phyloP scores from a whole-genome alignment of 2,797 vertebrate genomes.

The Lepilemur ruficaudatus region DNA sequence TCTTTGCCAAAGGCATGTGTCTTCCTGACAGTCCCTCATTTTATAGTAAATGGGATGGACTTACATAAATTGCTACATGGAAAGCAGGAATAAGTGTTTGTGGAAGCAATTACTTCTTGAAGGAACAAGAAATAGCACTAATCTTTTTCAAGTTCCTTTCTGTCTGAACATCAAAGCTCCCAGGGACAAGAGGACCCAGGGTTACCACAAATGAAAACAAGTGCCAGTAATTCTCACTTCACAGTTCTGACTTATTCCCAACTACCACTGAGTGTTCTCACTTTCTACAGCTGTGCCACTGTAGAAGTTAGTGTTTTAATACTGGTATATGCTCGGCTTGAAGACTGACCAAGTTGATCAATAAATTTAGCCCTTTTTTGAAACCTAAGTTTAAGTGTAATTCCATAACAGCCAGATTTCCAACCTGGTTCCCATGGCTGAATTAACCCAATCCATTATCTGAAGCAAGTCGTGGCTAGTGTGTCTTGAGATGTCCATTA shows the following conservation, averaged over 20 bases:
- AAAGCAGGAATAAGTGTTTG: background rate
- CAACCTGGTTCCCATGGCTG: conserved; percentile 11
- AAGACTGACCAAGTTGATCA: conserved; percentile 28
- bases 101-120: conserved; percentile 13
- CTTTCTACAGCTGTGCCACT: background rate
- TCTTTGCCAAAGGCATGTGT: background rate
- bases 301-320: conserved; percentile 39
- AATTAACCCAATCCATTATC: conserved; percentile 25
- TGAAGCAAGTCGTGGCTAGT: conserved; percentile 69
- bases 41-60: background rate
- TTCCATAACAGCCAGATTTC: conserved; percentile 21
- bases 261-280: background rate
- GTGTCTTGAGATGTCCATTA: conserved; percentile 81
- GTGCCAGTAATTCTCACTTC: background rate
- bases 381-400: background rate
- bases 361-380: conserved; percentile 75
- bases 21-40: background rate
- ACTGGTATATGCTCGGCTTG: conserved; percentile 37
- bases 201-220: background rate
- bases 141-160: conserved; percentile 16
- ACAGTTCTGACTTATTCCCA: background rate
- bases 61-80: background rate
- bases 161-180: background rate
- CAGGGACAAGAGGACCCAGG: background rate
- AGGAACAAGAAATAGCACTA: background rate